Percentiles rank a stretch among this genome's conserved stretches.
Conservation (phyloP, 2,113 vertebrate genomes). For the Eurystomus gularis region DNA sequence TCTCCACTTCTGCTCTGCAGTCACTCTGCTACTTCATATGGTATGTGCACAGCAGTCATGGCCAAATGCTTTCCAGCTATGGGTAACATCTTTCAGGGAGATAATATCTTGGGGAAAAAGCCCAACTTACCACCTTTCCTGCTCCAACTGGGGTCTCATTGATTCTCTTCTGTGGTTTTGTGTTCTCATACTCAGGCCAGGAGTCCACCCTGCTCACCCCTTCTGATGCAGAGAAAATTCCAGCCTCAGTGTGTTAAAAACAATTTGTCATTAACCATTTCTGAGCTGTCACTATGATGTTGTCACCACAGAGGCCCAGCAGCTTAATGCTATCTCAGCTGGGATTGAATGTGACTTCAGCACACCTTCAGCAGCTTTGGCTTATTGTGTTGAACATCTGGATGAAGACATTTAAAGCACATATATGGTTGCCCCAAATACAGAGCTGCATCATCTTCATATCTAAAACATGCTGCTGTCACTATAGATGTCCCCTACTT, state of each 20-base stretch:
- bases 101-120: too few species aligned
- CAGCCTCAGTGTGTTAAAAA: background rate
- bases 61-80: background rate
- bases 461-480: background rate
- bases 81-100: background rate
- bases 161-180: background rate
- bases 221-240: background rate
- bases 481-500: fast-evolving
- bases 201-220: too few species aligned
- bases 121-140: background rate
- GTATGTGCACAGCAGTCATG: background rate
- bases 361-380: background rate
- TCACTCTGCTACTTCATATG: background rate
- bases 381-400: background rate
- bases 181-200: background rate
- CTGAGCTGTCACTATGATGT: background rate
- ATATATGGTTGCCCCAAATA: fast-evolving
- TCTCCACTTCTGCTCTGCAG: background rate
- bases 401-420: background rate
- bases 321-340: background rate
- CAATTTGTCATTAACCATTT: background rate
- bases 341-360: background rate
- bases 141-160: background rate
- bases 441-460: background rate
- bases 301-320: background rate